Percentiles rank a stretch among this genome's conserved stretches.
phyloP scores from a whole-genome alignment of 2,888 invertebrate species.

The Drosophila pseudotakahashii region DNA sequence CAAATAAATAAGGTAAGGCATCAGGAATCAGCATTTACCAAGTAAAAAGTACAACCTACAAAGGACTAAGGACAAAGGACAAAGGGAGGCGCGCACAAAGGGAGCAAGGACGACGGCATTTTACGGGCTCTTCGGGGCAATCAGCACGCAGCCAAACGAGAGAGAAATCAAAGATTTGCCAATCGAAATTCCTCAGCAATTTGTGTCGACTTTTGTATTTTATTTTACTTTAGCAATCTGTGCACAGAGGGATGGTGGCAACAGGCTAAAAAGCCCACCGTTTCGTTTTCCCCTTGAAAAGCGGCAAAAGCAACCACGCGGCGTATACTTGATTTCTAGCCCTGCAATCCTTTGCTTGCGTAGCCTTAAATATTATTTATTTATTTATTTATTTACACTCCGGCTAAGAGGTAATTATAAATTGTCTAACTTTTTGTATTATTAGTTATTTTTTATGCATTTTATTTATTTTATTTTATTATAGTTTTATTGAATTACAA shows the following conservation, averaged over 20 bases:
- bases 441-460: background rate
- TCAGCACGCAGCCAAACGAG: constrained; percentile 22
- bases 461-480: background rate
- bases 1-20: constrained; percentile 66
- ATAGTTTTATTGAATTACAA: too few relatives aligned
- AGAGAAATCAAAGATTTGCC: constrained; percentile 38
- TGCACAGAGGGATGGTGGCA: constrained; percentile 9
- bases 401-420: too few relatives aligned
- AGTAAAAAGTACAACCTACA: background rate
- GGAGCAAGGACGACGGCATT: constrained; percentile 26
- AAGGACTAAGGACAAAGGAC: background rate
- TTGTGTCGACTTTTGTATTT: constrained; percentile 24
- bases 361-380: background rate
- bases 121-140: constrained; percentile 39
- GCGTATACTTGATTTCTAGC: constrained; percentile 35
- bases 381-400: too few relatives aligned
- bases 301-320: constrained; percentile 22
- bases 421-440: background rate
- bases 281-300: background rate
- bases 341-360: background rate
- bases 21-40: constrained; percentile 20
- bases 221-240: constrained; percentile 25
- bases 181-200: constrained; percentile 34
- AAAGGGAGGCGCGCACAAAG: background rate
- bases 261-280: constrained; percentile 32